Evolutionary conservation across 2,797 vertebrate genomes (phyloP).

Genomic region (Spheniscus humboldti): DNA sequence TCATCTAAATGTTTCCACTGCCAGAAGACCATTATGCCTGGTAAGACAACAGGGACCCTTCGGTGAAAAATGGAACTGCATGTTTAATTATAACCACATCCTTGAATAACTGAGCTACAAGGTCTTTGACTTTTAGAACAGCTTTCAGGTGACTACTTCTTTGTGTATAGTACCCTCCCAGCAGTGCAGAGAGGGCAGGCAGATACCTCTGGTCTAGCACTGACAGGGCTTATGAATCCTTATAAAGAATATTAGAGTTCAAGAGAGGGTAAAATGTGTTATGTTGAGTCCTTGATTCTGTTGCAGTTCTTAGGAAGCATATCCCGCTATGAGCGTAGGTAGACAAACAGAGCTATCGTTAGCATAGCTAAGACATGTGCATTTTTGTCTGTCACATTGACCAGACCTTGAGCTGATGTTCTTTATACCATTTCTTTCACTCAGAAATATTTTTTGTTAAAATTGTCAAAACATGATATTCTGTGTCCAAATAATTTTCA

Average conservation of each 20-base stretch:
- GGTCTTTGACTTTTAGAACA: not conserved
- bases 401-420: not conserved
- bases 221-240: not conserved
- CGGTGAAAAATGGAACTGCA: not conserved
- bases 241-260: not conserved
- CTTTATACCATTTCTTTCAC: not conserved
- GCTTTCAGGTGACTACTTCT: not conserved
- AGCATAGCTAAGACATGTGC: not conserved
- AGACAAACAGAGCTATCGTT: not conserved
- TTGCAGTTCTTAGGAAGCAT: not conserved
- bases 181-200: not conserved
- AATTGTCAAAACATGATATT: not conserved
- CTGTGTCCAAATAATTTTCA: not conserved
- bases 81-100: not conserved
- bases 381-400: not conserved
- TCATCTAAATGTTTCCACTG: slow-evolving; percentile 94
- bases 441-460: not conserved
- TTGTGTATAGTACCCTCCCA: not conserved
- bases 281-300: not conserved
- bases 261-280: not conserved
- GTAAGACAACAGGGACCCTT: slow-evolving; percentile 68
- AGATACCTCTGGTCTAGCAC: not conserved
- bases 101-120: not conserved
- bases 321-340: rapidly evolving
- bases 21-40: slow-evolving; percentile 93